A percentile compares a stretch with the other conserved stretches of the same genome.
Evolutionary conservation across 2,113 vertebrate genomes (phyloP).

Genomic region (Microtus ochrogaster): DNA sequence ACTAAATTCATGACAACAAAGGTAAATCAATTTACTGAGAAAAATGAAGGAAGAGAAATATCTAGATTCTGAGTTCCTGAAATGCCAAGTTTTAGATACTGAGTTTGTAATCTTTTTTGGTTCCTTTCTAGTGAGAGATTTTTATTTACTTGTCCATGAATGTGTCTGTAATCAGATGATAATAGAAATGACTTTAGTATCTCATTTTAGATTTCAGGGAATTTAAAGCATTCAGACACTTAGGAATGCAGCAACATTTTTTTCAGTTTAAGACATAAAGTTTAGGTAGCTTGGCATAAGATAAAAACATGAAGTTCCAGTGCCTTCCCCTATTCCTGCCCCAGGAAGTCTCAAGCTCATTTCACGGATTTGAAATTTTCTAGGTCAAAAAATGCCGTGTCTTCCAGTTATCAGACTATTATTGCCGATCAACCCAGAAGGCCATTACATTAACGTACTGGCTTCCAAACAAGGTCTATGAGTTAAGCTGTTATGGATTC

Average conservation of each 20-base stretch:
- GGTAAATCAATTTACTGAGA: background rate
- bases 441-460: background rate
- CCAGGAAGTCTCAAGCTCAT: background rate
- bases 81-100: background rate
- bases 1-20: background rate
- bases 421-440: background rate
- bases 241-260: background rate
- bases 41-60: background rate
- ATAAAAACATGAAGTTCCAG: accelerated
- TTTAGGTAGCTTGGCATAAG: background rate
- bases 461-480: background rate
- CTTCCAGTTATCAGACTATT: background rate
- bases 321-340: background rate
- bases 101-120: conserved; percentile 1
- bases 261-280: conserved; percentile 18
- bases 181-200: background rate
- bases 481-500: background rate
- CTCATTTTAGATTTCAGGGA: background rate
- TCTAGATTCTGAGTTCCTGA: background rate
- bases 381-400: background rate
- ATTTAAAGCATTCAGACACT: background rate
- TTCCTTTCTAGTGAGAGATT: background rate
- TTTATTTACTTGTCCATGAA: background rate
- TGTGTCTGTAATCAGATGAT: background rate
- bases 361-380: background rate